Evolutionary conservation across 2,888 invertebrate genomes (phyloP), one percentile per base, ranked within the genome.

Genomic region (Entomobrya proxima): DNA sequence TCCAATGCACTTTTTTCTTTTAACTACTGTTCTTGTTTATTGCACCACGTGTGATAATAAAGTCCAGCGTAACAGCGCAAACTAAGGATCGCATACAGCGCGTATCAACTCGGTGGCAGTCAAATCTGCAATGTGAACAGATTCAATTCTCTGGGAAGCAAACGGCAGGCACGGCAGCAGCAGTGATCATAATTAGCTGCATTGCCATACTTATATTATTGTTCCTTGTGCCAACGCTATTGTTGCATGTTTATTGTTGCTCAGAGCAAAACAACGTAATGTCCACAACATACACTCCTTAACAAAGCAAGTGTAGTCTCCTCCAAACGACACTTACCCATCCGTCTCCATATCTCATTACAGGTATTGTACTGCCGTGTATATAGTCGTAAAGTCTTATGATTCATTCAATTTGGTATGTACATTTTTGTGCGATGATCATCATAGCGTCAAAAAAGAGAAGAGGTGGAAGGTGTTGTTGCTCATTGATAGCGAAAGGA

Each of bases 401-500:
- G 44, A 64, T 37, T 37, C 47, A 72, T 72, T 40, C 72, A 72
- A 44, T 72, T 24, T 72, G 40, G 72, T 30, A n/a, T n/a, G n/a
- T n/a, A n/a, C n/a, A n/a, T n/a, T n/a, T n/a, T n/a, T n/a, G n/a
- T n/a, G n/a, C n/a, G n/a, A 21, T 64, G 18, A 37, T 40, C n/a
- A 13, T 47, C 9, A 27, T 44, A 15, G 3, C 61, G 35, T 35
- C n/a, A 44, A 27, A 21, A 67, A n/a, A 47, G 47, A 47, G 27
- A 15, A 52, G 67, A 78, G 78, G 61, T 35, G 30, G 67, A 77
- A 40, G 40, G 27, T 24, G 52, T 55, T 77, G 3, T 64, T 21
- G n/a, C n/a, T n/a, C n/a, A n/a, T 55, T 78, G 64, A 35, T 64
- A 78, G 64, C 64, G 64, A 78, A 78, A 64, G 78, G 78, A 32